Base-by-base conservation (phyloP, 2,113 vertebrate genomes). In the Lepus timidus region DNA sequence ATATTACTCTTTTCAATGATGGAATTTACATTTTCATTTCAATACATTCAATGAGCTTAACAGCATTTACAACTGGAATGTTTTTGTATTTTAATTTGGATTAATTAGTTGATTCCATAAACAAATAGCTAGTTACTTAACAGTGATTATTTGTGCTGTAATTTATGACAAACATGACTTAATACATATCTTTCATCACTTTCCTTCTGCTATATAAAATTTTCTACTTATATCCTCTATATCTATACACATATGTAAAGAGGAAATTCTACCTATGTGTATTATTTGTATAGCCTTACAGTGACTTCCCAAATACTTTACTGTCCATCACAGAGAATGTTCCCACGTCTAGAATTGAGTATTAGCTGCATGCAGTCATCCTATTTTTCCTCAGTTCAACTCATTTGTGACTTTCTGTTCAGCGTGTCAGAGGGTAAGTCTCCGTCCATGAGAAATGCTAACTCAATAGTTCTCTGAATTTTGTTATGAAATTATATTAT, bases 361-460 rank as follows among this genome's bases (percentile, higher is more conserved):
- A 84, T 78, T 85, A 44, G 7, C 1, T 78, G 51, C 80, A 88
- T 31, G 23, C 55, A 6, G 0, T 93, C 33, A 91, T 64, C 20
- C 16, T 0, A 55, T 68, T 8, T 19, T n/a, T 61, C 11, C 80
- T 13, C 0, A 0, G 1, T 55, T 65, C 0, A 91, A 83, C 80
- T 92, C 0, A 36, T 75, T 94, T 93, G 39, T 55, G 16, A n/a
- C 58, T 87, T 9, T 1, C n/a, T 96, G 33, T 89, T 97, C 91
- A 29, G 16, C 31, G 70, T 75, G 31, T 49, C 78, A 94, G 9
- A 84, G 4, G 92, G 31, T 96, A 61, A 96, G 64, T 93, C n/a
- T 68, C 4, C 74, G 20, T 2, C 52, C 16, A 93, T 79, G 39
- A 94, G 33, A 96, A 96, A 95, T 87, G 23, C 2, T 94, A 91